Evolutionary conservation across 2,113 vertebrate genomes (phyloP).

Genomic region (Nibea coibor): DNA sequence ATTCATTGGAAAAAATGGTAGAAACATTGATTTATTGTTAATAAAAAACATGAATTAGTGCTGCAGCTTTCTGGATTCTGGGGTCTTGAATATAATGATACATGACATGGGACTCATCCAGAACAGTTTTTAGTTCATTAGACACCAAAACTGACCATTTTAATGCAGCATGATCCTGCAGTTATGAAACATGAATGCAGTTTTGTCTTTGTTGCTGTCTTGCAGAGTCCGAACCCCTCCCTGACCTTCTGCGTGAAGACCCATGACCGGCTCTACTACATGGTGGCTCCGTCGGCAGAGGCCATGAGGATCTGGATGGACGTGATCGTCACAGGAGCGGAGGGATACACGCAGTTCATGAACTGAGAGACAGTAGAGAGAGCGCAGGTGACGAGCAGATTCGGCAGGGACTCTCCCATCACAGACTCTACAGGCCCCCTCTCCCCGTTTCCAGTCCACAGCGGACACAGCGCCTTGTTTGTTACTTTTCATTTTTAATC

Average conservation of each 20-base stretch:
- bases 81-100: background rate
- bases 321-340: slow-evolving; percentile 94
- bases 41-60: too few relatives aligned
- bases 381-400: background rate
- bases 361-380: slow-evolving; percentile 78
- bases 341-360: slow-evolving; percentile 98
- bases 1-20: too few relatives aligned
- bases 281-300: slow-evolving; percentile 94
- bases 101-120: background rate
- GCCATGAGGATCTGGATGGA: slow-evolving; percentile 99
- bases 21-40: too few relatives aligned
- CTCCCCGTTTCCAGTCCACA: slow-evolving; percentile 48
- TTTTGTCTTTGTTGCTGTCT: background rate
- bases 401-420: slow-evolving; percentile 61
- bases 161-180: background rate
- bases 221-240: slow-evolving; percentile 92
- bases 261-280: slow-evolving; percentile 95
- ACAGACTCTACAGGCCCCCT: slow-evolving; percentile 48
- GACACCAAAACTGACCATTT: background rate
- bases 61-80: too few relatives aligned
- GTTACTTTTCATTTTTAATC: slow-evolving; percentile 51
- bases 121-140: background rate
- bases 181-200: background rate
- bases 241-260: slow-evolving; percentile 99
- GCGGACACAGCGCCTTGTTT: slow-evolving; percentile 51